Conservation (phyloP, 2,797 vertebrate genomes). For the Momotus momota region DNA sequence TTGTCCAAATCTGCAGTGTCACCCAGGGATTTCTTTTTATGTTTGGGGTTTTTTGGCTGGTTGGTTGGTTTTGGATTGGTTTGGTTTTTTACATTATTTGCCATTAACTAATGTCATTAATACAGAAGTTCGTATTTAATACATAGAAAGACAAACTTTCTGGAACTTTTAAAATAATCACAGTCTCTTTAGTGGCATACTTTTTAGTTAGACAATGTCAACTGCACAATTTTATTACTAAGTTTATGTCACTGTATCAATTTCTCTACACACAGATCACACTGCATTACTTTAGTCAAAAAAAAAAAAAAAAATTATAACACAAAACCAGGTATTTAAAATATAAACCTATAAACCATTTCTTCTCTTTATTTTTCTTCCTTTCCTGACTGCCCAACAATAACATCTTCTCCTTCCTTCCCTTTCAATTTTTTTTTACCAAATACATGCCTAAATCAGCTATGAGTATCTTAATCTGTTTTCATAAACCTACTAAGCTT, state of each 20-base stretch:
- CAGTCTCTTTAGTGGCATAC: fast-evolving
- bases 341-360: neutral
- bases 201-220: neutral
- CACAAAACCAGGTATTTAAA: neutral
- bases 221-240: neutral
- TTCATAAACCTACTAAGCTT: neutral
- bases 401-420: neutral
- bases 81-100: neutral
- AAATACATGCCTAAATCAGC: neutral
- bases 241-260: neutral
- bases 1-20: neutral
- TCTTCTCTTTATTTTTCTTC: neutral
- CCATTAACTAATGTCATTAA: neutral
- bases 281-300: neutral
- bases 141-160: neutral
- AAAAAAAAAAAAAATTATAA: neutral
- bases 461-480: neutral
- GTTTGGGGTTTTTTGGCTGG: too few species aligned
- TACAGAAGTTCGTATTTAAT: neutral
- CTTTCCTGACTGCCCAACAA: neutral
- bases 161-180: neutral
- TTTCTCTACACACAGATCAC: neutral
- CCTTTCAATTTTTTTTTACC: neutral
- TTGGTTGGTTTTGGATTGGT: too few species aligned
- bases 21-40: neutral